Evolutionary conservation across 2,797 vertebrate species (phyloP), one percentile per base, ranked within the genome.

Genomic region (Toxotes lorentzi): DNA sequence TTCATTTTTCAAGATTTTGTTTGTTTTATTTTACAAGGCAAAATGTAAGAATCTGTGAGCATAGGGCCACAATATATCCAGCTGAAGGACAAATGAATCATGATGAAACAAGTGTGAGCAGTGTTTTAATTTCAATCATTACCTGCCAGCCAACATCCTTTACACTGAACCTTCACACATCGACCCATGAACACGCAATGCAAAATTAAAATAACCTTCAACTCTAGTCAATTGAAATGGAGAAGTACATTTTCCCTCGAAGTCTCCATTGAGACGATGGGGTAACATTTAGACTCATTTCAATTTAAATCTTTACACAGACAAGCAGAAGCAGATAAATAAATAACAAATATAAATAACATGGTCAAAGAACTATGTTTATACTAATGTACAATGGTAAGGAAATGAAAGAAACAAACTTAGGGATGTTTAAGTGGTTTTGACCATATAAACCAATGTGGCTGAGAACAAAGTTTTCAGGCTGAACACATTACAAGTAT

Each of bases 371-470:
- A 51, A 35, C 1, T 56, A 30, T 35, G 7, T 47, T 4, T 1
- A 19, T 16, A 14, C 5, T 76, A 57, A 76, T 0, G 10, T 30
- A 60, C 21, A 19, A 40, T n/a, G 7, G 3, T 63, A 21, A 73
- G 13, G 48, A 71, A 68, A 70, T 64, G 9, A 19, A 75, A 61
- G 71, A 84, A 79, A 5, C 10, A 58, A 54, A 41, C 11, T 2
- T 1, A 14, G 0, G 1, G 2, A 2, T 19, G 11, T n/a, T 40
- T 40, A 53, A 10, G 56, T 58, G 7, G 72, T 54, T 76, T 50
- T 74, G 12, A 79, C 68, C 53, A 40, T 38, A n/a, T 16, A 50
- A 59, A 57, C 61, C 35, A 65, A 6, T 66, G 11, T 68, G 74
- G 50, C 13, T 71, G 12, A 61, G 48, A 17, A n/a, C 2, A n/a